Percentiles rank a stretch among this genome's conserved stretches.
phyloP scores from a whole-genome alignment of 53 echinoderm and acorn worm genomes.

The Echinometra lucunter region DNA sequence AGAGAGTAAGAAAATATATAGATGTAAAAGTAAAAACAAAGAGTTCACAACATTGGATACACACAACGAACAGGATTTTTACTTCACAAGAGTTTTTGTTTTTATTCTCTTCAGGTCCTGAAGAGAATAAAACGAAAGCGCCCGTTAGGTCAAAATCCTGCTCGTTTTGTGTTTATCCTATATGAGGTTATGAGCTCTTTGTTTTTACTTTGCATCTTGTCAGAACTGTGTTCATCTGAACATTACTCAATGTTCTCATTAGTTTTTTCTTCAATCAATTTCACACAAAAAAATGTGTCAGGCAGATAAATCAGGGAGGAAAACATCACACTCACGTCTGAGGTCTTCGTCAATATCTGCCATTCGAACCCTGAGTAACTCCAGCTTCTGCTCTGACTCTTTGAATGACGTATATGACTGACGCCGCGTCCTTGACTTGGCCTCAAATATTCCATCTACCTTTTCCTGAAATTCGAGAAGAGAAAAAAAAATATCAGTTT shows the following conservation, averaged over 20 bases:
- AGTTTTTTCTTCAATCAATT: too few species aligned
- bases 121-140: too few species aligned
- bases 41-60: background rate
- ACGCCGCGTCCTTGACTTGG: slow-evolving; percentile 42
- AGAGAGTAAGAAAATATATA: background rate
- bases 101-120: too few species aligned
- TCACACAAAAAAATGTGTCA: too few species aligned
- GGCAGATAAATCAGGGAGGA: background rate
- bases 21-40: background rate
- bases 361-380: slow-evolving; percentile 55
- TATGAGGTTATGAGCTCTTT: too few species aligned
- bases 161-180: too few species aligned
- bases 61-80: background rate
- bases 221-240: too few species aligned
- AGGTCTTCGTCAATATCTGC: slow-evolving; percentile 36
- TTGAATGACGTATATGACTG: slow-evolving; percentile 53
- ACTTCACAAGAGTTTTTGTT: too few species aligned
- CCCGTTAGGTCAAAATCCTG: too few species aligned
- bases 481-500: background rate
- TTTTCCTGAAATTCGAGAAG: slow-evolving; percentile 12
- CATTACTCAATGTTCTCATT: too few species aligned
- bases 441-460: background rate
- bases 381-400: slow-evolving; percentile 22
- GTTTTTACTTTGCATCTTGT: too few species aligned
- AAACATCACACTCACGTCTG: background rate